Evolutionary conservation across 2,113 vertebrate species (phyloP).

Genomic region (Rutilus rutilus): DNA sequence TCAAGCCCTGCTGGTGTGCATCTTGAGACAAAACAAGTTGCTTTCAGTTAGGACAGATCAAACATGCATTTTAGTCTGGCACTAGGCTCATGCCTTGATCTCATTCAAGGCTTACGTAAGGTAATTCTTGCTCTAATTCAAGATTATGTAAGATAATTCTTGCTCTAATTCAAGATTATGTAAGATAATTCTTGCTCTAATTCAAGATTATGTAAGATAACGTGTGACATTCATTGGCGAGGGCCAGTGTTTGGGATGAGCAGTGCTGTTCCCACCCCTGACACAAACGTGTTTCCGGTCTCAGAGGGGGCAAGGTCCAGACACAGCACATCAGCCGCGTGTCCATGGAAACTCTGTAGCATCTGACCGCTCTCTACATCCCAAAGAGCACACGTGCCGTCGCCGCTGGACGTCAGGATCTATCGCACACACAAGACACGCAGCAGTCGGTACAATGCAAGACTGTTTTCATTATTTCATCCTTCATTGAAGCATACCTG

Average conservation of each 20-base stretch:
- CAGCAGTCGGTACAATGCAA: background rate
- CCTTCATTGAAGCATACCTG: slow-evolving; percentile 78
- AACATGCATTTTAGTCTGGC: no score
- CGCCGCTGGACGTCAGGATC: slow-evolving; percentile 96
- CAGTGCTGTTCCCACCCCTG: slow-evolving; percentile 83
- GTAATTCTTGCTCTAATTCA: no score
- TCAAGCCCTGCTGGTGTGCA: no score
- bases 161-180: no score
- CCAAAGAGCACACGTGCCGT: slow-evolving; percentile 97
- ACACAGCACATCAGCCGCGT: slow-evolving; percentile 95
- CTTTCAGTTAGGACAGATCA: no score
- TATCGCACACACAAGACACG: slow-evolving; percentile 61
- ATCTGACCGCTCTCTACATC: slow-evolving; percentile 99
- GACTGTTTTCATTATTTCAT: background rate
- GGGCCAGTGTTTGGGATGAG: background rate
- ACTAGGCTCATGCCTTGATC: no score
- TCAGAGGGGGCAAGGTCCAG: slow-evolving; percentile 96
- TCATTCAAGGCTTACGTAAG: no score
- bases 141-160: no score
- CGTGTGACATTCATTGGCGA: background rate
- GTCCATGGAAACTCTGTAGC: slow-evolving; percentile 98
- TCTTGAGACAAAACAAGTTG: no score
- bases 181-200: no score
- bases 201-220: background rate
- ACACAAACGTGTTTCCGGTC: slow-evolving; percentile 97